Evolutionary conservation across 92 coral and sea anemone species (phyloP).

Genomic region (Umimayanthus chanpuru): DNA sequence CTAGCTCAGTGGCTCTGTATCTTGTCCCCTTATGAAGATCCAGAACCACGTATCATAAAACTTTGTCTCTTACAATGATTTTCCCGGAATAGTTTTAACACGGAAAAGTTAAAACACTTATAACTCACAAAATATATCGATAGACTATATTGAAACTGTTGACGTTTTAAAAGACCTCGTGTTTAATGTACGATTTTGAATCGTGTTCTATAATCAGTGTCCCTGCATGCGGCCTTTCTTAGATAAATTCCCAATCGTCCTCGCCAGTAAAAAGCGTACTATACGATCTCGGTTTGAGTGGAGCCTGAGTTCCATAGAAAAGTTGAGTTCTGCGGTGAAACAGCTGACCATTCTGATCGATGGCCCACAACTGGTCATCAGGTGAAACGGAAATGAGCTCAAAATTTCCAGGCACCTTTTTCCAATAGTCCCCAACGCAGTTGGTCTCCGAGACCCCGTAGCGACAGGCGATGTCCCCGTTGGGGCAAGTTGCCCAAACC

Average conservation of each 20-base stretch:
- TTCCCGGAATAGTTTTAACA: no score
- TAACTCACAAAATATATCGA: no score
- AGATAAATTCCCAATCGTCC: slow-evolving; percentile 88
- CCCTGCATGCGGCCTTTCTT: not conserved
- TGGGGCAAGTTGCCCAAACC: slow-evolving; percentile 89
- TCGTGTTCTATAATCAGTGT: not conserved
- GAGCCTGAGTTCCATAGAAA: slow-evolving; percentile 88
- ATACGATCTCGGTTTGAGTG: slow-evolving; percentile 75
- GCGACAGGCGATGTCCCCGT: slow-evolving; percentile 91
- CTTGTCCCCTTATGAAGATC: no score
- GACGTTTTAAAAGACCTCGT: no score
- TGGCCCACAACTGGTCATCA: slow-evolving; percentile 92
- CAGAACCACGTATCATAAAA: no score
- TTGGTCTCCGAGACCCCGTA: slow-evolving; percentile 83
- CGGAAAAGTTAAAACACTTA: no score
- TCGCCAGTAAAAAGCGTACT: slow-evolving; percentile 81
- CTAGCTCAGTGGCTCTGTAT: no score
- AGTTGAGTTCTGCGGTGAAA: slow-evolving; percentile 84
- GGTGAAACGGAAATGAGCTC: slow-evolving; percentile 87
- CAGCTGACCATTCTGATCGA: slow-evolving; percentile 87
- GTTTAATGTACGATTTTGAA: no score
- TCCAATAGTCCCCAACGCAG: slow-evolving; percentile 94
- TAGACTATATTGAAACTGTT: no score
- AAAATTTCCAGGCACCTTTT: slow-evolving; percentile 92
- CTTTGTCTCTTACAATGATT: no score